Evolutionary conservation across 1,140 invertebrate species (phyloP), one percentile per base, ranked within the genome.

Genomic region (Anagrus nilaparvatae): DNA sequence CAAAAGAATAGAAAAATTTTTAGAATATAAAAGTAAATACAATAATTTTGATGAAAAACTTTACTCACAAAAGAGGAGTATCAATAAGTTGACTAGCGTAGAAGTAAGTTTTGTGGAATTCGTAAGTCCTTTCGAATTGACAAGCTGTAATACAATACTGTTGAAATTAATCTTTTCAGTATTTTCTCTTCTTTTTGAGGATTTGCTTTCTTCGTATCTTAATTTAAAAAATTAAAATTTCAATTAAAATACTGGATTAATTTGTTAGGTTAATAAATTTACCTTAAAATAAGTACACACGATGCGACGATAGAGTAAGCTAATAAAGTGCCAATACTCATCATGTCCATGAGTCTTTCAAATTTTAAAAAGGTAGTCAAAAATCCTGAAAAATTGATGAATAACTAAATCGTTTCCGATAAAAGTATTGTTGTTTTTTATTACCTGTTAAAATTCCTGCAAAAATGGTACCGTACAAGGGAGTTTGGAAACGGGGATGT

Each of bases 281-380:
- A n/a, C 68, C 78, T 67, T 31, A 90, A 63, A 51, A 89, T 70
- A 4, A 89, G 67, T 0, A 91, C 84, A 57, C 79, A 86, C 10
- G 78, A 71, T 9, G 83, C 82, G 3, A 91, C 87, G 47, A 89
- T 77, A 0, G 83, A 82, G 59, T 90, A 90, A 12, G 87, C 86
- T 39, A 88, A 58, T 6, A 91, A 57, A 1, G 87, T 90, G 30
- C 87, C 86, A 52, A 90, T 89, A 9, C 83, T 85, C 84, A 91
- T 86, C 82, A 91, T 87, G 47, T 85, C 78, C 5, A 88, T 76
- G 4, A 90, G 63, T 54, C 84, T 77, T 17, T 72, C 67, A 1
- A 89, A 60, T 50, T 87, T 74, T 55, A 90, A 88, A 29, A 90
- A 58, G 33, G 78, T 72, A 3, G 84, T 81, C 65, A 90, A 73